phyloP scores from a whole-genome alignment of 2,888 invertebrate genomes.

The Acrobasis repandana region DNA sequence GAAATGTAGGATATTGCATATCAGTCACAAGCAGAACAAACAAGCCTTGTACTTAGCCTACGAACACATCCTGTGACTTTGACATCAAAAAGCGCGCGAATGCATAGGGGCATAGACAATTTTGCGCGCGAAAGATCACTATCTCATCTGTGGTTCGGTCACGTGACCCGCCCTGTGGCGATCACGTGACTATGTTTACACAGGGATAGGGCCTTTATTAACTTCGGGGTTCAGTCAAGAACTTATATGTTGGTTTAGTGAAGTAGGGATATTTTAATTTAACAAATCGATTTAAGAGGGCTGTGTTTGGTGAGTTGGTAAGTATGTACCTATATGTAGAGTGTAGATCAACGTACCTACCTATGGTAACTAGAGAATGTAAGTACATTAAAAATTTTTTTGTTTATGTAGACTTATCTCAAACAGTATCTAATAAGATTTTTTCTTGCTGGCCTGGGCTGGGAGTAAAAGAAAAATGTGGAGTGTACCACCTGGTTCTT shows the following conservation, averaged over 20 bases:
- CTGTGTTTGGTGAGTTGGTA: background rate
- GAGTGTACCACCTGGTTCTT: too few relatives aligned
- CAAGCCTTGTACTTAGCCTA: constrained; percentile 5
- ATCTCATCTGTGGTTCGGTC: constrained; percentile 56
- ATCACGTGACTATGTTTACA: constrained; percentile 73
- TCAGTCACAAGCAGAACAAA: constrained; percentile 36
- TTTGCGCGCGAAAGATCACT: constrained; percentile 69
- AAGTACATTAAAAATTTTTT: too few relatives aligned
- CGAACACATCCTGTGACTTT: constrained; percentile 29
- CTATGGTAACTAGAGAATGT: too few relatives aligned
- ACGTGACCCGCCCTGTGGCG: constrained; percentile 61
- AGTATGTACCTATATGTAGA: background rate
- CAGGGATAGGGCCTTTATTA: constrained; percentile 67
- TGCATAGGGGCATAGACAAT: constrained; percentile 58
- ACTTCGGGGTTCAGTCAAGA: constrained; percentile 44
- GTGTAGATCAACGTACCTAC: background rate
- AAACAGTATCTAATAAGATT: too few relatives aligned
- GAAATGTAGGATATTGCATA: constrained; percentile 24
- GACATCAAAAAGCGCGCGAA: constrained; percentile 56
- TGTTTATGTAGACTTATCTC: too few relatives aligned
- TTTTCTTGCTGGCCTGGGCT: too few relatives aligned
- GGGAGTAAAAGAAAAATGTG: too few relatives aligned
- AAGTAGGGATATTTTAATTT: constrained; percentile 21
- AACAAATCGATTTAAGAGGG: constrained; percentile 11
- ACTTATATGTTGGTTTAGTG: constrained; percentile 11